Evolutionary conservation across 2,797 vertebrate genomes (phyloP), one percentile per base, ranked within the genome.

Genomic region (Spinus olivaceus): DNA sequence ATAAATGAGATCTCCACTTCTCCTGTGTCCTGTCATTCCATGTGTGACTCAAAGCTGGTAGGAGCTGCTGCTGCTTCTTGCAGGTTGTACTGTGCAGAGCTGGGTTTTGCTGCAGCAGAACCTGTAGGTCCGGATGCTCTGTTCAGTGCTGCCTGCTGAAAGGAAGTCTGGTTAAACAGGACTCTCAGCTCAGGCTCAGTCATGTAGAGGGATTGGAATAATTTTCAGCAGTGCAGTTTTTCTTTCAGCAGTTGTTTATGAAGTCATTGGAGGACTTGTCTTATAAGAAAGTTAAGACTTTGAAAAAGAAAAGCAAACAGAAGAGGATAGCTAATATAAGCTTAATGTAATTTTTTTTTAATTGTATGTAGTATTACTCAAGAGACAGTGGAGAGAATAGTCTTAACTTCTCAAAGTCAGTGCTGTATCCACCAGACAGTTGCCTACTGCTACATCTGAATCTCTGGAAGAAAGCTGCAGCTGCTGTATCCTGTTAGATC

Each of bases 1-100:
- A 97, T 97, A 97, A 97, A 97, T 95, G 87, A 90, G 69, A 81
- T 80, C 39, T 90, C 83, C 82, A 49, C 72, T 96, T 86, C 28
- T 50, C 56, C 35, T 25, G 65, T 89, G 86, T 94, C 57, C 37
- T 79, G 25, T 88, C 30, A 19, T 86, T 92, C 47, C 18, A 1
- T 2, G 4, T 41, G 28, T 30, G 20, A 4, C 32, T 39, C 37
- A 60, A 54, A 77, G 60, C 49, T 92, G 54, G 27, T 21, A 21
- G 63, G 66, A 86, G 22, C 53, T 61, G 46, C 67, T 70, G 23
- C 24, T 71, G 28, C 30, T 71, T 56, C 69, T 71, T 27, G 3
- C 22, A 25, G 69, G 19, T 56, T 30, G 5, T 51, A 5, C 10
- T 27, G 41, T 24, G 32, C 69, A 71, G 67, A 42, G 39, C 5